Percentiles rank a stretch among this genome's conserved stretches.
phyloP scores from a whole-genome alignment of 2,888 invertebrate genomes.

The Diaphora mendica region DNA sequence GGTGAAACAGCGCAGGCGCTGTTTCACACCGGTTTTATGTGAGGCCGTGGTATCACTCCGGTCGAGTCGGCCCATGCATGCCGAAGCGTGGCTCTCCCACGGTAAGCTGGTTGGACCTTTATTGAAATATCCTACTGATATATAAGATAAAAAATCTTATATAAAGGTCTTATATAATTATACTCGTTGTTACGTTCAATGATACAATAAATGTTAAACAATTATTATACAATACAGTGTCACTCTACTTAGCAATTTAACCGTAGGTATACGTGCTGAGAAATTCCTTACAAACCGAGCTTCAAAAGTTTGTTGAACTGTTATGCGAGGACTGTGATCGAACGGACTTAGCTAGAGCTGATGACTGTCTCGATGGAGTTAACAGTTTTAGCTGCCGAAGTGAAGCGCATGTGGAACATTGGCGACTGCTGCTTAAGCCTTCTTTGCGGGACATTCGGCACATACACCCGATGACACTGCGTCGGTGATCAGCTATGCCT shows the following conservation, averaged over 20 bases:
- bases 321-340: slow-evolving; percentile 19
- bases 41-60: too few species aligned
- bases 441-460: slow-evolving; percentile 38
- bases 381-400: slow-evolving; percentile 39
- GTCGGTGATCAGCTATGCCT: slow-evolving; percentile 44
- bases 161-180: not conserved
- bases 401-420: slow-evolving; percentile 50
- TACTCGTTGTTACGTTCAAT: not conserved
- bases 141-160: too few species aligned
- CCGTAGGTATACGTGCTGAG: not conserved
- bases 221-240: not conserved
- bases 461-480: slow-evolving; percentile 43
- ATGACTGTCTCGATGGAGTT: not conserved
- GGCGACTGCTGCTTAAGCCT: not conserved
- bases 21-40: too few species aligned
- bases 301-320: not conserved
- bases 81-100: too few species aligned
- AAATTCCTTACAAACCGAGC: not conserved
- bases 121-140: not conserved
- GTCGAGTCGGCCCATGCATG: too few species aligned
- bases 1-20: too few species aligned
- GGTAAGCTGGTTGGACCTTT: not conserved
- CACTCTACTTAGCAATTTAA: not conserved
- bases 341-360: slow-evolving; percentile 24
- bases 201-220: not conserved